Base-by-base conservation (phyloP, 2,888 invertebrate species). In the Linnaemya tessellans region DNA sequence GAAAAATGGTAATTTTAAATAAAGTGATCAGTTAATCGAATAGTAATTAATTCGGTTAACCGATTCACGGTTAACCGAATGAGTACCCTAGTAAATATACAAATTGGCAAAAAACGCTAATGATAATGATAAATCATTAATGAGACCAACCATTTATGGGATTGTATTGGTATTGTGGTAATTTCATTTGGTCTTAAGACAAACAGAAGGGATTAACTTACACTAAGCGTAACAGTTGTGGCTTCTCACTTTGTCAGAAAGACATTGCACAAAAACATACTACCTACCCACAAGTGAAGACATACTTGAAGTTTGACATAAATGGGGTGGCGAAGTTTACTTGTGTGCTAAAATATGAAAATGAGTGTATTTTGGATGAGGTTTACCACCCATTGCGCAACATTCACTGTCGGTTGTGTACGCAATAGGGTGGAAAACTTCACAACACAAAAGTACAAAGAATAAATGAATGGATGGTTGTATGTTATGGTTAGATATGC, bases 401-500 rank as follows among this genome's bases (percentile, higher is more conserved):
- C 49, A 60, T 71, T 67, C 79, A 46, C 43, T 60, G 46, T 25
- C 74, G 84, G 51, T 87, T 87, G 88, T 89, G 89, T 90, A 90
- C 91, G 91, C 91, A 91, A 90, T 90, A 91, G 91, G 91, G 91
- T 91, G 91, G 91, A 91, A 91, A 91, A 90, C 89, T 67, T 82
- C 65, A 65, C 80, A 80, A 58, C 51, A 78, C 58, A 77, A 77
- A 10, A 46, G 30, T 13, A 18, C 51, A 82, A 77, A 89, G 89
- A 90, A 89, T 89, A 89, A 88, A 89, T 89, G 71, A 75, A 58
- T 70, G 51, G 35, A 25, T 70, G 71, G 49, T 13, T 75, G 56
- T 7, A 38, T 80, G 54, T 64, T 78, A 77, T 73, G 73, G 70
- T 10, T 58, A 60, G 38, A 71, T 77, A 65, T 81, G 83, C 71